These are phyloP conservation scores for Cheiracanthium punctorium DNA, from an alignment of 2,888 invertebrate species.

Conservation along the genomic window DNA sequence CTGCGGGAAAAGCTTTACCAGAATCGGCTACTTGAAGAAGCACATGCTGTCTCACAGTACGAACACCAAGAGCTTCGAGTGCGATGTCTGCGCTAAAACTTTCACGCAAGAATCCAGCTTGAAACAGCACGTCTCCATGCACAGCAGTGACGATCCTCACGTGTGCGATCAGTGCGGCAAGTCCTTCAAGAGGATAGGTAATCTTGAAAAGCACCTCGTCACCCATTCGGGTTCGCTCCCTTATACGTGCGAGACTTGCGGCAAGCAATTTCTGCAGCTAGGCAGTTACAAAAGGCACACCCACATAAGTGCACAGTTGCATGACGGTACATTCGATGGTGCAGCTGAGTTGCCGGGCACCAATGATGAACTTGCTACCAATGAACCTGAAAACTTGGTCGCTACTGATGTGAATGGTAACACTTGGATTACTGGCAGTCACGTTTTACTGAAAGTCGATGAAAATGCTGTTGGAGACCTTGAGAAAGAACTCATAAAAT, in stretches of 20 bases:
- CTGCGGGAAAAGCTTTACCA: constrained; percentile 58
- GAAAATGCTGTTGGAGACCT: constrained; percentile 22
- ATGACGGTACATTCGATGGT: constrained; percentile 16
- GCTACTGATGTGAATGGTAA: constrained; percentile 20
- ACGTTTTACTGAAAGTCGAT: constrained; percentile 38
- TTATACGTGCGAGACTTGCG: constrained; percentile 51
- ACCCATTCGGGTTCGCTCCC: constrained; percentile 60
- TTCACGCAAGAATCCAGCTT: constrained; percentile 74
- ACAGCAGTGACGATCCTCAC: constrained; percentile 75
- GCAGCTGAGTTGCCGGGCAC: not conserved
- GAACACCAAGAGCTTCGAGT: constrained; percentile 74
- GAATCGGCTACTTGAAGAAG: constrained; percentile 75
- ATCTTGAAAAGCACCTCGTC: constrained; percentile 53
- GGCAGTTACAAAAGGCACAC: constrained; percentile 59
- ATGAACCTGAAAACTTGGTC: constrained; percentile 26
- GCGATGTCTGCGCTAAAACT: constrained; percentile 75
- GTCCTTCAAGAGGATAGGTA: constrained; percentile 73
- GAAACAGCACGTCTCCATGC: constrained; percentile 40
- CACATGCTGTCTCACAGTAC: constrained; percentile 75
- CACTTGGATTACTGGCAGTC: constrained; percentile 44
- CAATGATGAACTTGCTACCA: constrained; percentile 25
- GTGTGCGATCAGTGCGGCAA: constrained; percentile 76
- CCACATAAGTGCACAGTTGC: constrained; percentile 5
- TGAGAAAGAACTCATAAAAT: constrained; percentile 45
- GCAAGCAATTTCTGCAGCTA: constrained; percentile 53